phyloP scores from a whole-genome alignment of 2,113 vertebrate genomes.

The Nanorana parkeri region DNA sequence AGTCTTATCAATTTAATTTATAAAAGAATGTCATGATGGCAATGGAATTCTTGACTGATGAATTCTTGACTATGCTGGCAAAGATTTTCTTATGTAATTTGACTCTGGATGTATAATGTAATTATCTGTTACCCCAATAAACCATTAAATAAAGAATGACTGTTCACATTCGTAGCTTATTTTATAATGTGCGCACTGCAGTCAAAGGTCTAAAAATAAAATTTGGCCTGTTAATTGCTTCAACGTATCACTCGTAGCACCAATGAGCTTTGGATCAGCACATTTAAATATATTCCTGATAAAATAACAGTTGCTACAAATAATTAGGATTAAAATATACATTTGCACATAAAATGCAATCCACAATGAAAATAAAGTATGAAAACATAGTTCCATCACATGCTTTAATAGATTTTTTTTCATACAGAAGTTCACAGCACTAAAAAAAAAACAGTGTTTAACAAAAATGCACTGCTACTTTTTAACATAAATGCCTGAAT shows the following conservation, averaged over 20 bases:
- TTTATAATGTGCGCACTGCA: conserved; percentile 20
- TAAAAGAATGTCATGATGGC: neutral
- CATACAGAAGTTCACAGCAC: no score
- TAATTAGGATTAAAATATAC: neutral
- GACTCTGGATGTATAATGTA: conserved; percentile 40
- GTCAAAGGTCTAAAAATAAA: conserved; percentile 39
- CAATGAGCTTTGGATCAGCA: neutral
- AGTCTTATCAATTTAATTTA: neutral
- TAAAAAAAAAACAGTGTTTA: no score
- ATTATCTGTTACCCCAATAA: conserved; percentile 39
- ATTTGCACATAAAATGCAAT: neutral
- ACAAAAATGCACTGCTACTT: no score
- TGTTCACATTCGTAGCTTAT: conserved; percentile 21
- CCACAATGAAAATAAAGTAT: neutral
- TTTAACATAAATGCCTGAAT: no score
- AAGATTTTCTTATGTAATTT: conserved; percentile 30
- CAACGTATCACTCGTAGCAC: conserved; percentile 26
- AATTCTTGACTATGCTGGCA: neutral
- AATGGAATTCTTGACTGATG: neutral
- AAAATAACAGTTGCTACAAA: conserved; percentile 1
- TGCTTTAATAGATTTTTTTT: no score
- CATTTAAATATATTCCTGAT: conserved; percentile 13
- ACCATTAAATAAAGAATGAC: conserved; percentile 26
- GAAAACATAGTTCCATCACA: no score
- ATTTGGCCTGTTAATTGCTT: conserved; percentile 50